Evolutionary conservation across 1,140 invertebrate species (phyloP), one percentile per base, ranked within the genome.

Genomic region (Philopotamus ludificatus): DNA sequence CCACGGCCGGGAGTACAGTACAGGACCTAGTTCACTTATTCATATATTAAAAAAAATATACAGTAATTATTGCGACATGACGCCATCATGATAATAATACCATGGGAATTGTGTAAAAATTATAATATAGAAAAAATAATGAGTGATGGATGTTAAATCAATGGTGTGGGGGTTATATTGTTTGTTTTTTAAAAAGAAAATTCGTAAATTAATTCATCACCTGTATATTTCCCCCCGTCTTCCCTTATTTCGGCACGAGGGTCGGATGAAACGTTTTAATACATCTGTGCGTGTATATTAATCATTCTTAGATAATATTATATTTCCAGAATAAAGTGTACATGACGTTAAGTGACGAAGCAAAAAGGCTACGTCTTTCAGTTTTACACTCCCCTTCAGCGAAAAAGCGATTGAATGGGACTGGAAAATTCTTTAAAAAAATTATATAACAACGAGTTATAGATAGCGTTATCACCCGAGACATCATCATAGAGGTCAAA

Each of bases 1-100:
- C 45, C 44, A 50, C 59, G 26, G 45, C 54, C n/a, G n/a, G 51
- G 49, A 51, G 44, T 54, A 63, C n/a, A n/a, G n/a, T n/a, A n/a
- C n/a, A n/a, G n/a, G n/a, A n/a, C n/a, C n/a, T n/a, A n/a, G n/a
- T n/a, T n/a, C n/a, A n/a, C n/a, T n/a, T n/a, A n/a, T n/a, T n/a
- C n/a, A n/a, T n/a, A n/a, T n/a, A n/a, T n/a, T n/a, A n/a, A n/a
- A n/a, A n/a, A n/a, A n/a, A n/a, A n/a, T n/a, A n/a, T n/a, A n/a
- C n/a, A n/a, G n/a, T n/a, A n/a, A n/a, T n/a, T n/a, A n/a, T n/a
- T n/a, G n/a, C n/a, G n/a, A n/a, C n/a, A n/a, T n/a, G n/a, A n/a
- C n/a, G n/a, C n/a, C n/a, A n/a, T n/a, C n/a, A n/a, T n/a, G n/a
- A n/a, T n/a, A n/a, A n/a, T n/a, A n/a, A n/a, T n/a, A n/a, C n/a